A percentile compares a stretch with the other conserved stretches of the same genome.
phyloP scores from a whole-genome alignment of 1,140 invertebrate genomes.

The Panulirus ornatus region DNA sequence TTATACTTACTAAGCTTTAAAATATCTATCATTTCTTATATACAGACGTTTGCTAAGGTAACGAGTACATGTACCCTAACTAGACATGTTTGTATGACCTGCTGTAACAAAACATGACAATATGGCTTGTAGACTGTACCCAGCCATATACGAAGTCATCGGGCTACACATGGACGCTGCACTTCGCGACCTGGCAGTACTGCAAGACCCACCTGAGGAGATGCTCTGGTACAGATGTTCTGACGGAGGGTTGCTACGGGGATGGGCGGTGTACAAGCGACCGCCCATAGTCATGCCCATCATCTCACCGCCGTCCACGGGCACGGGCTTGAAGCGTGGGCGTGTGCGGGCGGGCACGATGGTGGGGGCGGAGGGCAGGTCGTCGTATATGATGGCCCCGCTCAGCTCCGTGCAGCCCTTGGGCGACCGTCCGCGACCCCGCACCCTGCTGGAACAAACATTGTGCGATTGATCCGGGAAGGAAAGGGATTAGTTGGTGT shows the following conservation, averaged over 20 bases:
- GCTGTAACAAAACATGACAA: no score
- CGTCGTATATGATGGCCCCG: conserved; percentile 63
- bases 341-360: conserved; percentile 54
- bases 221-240: conserved; percentile 67
- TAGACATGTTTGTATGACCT: no score
- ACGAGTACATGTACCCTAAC: no score
- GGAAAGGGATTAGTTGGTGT: no score
- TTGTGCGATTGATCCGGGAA: no score
- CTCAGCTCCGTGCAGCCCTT: conserved; percentile 68
- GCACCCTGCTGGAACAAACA: conserved; percentile 26
- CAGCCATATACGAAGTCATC: no score
- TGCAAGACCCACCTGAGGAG: conserved; percentile 43
- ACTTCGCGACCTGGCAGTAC: no score
- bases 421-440: conserved; percentile 44
- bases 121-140: no score
- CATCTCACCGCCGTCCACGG: conserved; percentile 56
- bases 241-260: conserved; percentile 56
- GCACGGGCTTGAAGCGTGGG: conserved; percentile 57
- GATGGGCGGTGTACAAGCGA: conserved; percentile 60
- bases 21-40: no score
- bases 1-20: no score
- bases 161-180: no score
- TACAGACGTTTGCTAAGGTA: no score
- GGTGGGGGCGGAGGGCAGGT: conserved; percentile 56
- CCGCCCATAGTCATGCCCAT: conserved; percentile 60